Evolutionary conservation across 1,140 invertebrate species (phyloP), one percentile per base, ranked within the genome.

Genomic region (Penaeus japonicus): DNA sequence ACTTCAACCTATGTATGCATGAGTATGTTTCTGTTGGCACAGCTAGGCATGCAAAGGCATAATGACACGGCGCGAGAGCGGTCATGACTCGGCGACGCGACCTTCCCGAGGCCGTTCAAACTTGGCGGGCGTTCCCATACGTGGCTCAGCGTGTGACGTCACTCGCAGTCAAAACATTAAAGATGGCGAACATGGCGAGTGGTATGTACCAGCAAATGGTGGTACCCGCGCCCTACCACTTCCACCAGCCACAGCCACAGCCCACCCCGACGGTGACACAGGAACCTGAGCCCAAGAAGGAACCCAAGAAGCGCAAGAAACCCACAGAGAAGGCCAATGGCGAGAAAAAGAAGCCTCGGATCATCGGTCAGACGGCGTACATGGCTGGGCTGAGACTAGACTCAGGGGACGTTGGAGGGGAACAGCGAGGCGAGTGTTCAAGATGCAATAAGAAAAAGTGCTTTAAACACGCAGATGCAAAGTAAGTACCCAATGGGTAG

Each of bases 151-250:
- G 47, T 27, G 79, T 86, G 83, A 89, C 89, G 89, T 89, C 89
- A 89, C 53, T 22, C 70, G 2, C 87, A 89, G 89, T 85, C 89
- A 89, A 85, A 89, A 89, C 89, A 89, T 89, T 82, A 88, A 88
- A 88, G 87, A 88, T 88, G 89, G 89, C 89, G 84, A 89, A 85
- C 62, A 70, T 82, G 78, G 65, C 84, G 59, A 86, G 89, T 77
- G 87, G 79, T 53, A 81, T 89, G 83, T 89, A 85, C 89, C 89
- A 89, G 65, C 89, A 89, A 89, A 89, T 89, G 89, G 89, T 89
- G 27, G 89, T 89, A 5, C 89, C 89, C 32, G 84, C 89, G 47
- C 78, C 89, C 24, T 89, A 89, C 62, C 89, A 89, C 84, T 89
- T 81, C 65, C 89, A 53, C 65, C 89, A 89, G 55, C 78, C 89